A percentile compares a stretch with the other conserved stretches of the same genome.
Evolutionary conservation across 2,888 invertebrate genomes (phyloP).

Genomic region (Tolmerus cingulatus): DNA sequence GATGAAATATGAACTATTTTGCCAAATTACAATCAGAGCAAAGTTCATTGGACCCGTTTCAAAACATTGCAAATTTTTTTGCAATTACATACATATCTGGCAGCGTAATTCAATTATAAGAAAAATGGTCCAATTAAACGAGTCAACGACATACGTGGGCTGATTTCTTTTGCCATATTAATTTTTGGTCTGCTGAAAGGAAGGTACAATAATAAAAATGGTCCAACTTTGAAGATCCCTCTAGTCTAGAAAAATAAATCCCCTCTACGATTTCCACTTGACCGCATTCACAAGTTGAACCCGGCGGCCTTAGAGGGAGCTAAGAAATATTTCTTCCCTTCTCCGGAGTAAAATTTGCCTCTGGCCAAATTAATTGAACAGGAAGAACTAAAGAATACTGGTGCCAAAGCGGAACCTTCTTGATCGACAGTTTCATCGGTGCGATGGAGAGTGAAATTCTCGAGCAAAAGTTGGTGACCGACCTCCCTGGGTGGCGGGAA

Average conservation of each 20-base stretch:
- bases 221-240: not conserved
- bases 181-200: not conserved
- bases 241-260: not conserved
- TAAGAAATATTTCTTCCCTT: not conserved
- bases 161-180: not conserved
- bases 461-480: not conserved
- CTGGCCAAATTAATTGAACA: not conserved
- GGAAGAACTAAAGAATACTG: not conserved
- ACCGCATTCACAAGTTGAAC: not conserved
- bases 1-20: too few species aligned
- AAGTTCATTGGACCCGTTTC: too few species aligned
- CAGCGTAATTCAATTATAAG: not conserved
- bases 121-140: not conserved
- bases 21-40: too few species aligned
- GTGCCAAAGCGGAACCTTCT: not conserved
- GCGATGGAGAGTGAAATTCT: not conserved
- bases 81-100: not conserved
- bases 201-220: not conserved
- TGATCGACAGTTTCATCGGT: not conserved
- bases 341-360: not conserved
- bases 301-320: not conserved
- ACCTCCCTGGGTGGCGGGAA: slow-evolving; percentile 6
- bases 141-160: not conserved
- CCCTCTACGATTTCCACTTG: not conserved
- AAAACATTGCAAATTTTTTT: not conserved